These are phyloP conservation scores for Cephalopterus ornatus DNA, from an alignment of 2,113 vertebrate species.

Conservation along the genomic window DNA sequence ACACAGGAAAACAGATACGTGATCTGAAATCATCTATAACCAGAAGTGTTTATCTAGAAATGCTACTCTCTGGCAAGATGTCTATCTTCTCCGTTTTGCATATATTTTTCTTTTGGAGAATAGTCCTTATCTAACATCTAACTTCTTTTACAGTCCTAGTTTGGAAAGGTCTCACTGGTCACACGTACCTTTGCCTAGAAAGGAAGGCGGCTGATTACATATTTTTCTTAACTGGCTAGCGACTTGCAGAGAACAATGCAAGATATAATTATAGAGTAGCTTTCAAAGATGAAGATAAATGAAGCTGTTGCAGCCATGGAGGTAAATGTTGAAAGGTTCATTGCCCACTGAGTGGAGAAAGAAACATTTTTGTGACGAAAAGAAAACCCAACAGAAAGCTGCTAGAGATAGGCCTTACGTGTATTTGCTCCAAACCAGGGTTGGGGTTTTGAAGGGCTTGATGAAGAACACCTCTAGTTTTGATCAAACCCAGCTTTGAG, in stretches of 20 bases:
- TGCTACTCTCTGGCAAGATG: conserved; percentile 67
- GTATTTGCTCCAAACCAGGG: neutral
- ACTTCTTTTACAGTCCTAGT: conserved; percentile 64
- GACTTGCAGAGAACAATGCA: conserved; percentile 70
- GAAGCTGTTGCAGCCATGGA: conserved; percentile 2
- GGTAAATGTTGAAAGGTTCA: conserved; percentile 34
- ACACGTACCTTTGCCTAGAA: conserved; percentile 71
- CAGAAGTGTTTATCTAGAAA: conserved; percentile 78
- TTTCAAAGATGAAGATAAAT: conserved; percentile 69
- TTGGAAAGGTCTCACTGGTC: conserved; percentile 78
- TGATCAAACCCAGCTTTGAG: neutral
- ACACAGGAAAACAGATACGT: conserved; percentile 80
- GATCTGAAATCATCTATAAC: conserved; percentile 74
- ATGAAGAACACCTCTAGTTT: neutral
- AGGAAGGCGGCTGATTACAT: conserved; percentile 74
- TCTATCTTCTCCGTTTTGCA: conserved; percentile 65
- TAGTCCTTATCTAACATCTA: conserved; percentile 73
- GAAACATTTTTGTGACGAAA: neutral
- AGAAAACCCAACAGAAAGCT: neutral
- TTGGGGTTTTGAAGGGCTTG: neutral
- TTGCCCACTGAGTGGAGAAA: conserved; percentile 17
- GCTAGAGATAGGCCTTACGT: neutral
- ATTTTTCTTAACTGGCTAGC: conserved; percentile 61
- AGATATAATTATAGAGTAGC: conserved; percentile 70
- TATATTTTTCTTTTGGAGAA: conserved; percentile 63